Evolutionary conservation across 2,797 vertebrate genomes (phyloP), one percentile per base, ranked within the genome.

Genomic region (Gephyroberyx darwinii): DNA sequence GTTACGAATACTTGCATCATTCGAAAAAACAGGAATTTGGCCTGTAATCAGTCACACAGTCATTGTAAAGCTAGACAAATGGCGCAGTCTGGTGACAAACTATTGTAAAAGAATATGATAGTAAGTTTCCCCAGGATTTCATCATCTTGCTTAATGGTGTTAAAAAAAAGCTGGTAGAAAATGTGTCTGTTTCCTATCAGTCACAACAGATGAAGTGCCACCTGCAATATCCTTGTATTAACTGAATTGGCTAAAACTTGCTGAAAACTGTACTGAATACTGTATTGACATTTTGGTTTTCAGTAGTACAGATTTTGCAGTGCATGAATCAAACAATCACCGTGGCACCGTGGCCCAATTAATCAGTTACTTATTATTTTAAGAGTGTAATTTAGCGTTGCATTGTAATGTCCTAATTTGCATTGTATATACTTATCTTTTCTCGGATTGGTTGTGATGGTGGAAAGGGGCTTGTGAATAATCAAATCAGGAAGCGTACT

Each of bases 1-100:
- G 89, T 84, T 94, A 89, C 93, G 87, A 84, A 85, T 87, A 91
- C 92, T 94, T 94, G 92, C 93, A 92, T 94, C 93, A 94, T 93
- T 91, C 88, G 31, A 37, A 54, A 83, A 87, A 87, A 72, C 60
- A 84, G 66, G 83, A 91, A 88, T 91, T 91, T 89, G 88, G 89
- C 89, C 92, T 90, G 80, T 84, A 91, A 94, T 93, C 92, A 93
- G 90, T 93, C 88, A 90, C 86, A 89, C 78, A 87, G 85, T 88
- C 84, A 77, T 90, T 90, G 89, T 84, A 83, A 88, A 90, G 89
- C 83, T 70, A 70, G 85, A 78, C 89, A 90, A 93, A 90, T 86
- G 88, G 68, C 76, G 89, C 87, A 81, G 88, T 86, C 89, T 92
- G 89, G 83, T 89, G 89, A 81, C 85, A 80, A 89, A 91, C 86